phyloP scores from a whole-genome alignment of 1,140 invertebrate species.

The Elymnias hypermnestra region DNA sequence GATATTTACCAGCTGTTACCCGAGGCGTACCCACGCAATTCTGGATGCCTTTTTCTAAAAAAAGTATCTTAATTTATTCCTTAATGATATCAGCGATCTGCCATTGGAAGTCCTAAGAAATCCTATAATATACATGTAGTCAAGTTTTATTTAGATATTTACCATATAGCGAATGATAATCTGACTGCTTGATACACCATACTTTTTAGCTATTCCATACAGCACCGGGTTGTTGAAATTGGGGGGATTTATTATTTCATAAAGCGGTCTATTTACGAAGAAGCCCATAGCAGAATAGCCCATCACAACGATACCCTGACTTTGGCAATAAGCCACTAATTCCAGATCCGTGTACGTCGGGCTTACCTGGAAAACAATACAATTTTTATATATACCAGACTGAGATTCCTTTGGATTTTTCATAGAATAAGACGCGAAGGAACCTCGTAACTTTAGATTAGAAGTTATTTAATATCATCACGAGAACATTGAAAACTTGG shows the following conservation, averaged over 20 bases:
- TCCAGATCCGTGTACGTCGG: conserved; percentile 82
- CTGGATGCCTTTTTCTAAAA: too few species aligned
- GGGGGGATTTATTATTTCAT: conserved; percentile 21
- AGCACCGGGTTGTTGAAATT: conserved; percentile 77
- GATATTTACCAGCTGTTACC: too few species aligned
- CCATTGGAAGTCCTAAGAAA: too few species aligned
- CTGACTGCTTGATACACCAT: conserved; percentile 82
- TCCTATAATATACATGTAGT: too few species aligned
- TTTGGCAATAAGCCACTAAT: conserved; percentile 79
- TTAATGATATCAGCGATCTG: too few species aligned
- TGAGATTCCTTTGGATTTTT: too few species aligned
- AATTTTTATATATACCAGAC: background rate
- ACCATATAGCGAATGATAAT: conserved; percentile 73
- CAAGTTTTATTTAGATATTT: conserved; percentile 35
- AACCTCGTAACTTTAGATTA: too few species aligned
- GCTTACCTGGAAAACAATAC: conserved; percentile 53
- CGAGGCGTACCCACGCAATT: too few species aligned
- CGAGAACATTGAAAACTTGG: too few species aligned
- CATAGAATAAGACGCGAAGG: too few species aligned
- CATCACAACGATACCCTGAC: conserved; percentile 79
- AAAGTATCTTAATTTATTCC: too few species aligned
- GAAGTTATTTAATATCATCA: too few species aligned
- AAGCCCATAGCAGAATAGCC: conserved; percentile 87
- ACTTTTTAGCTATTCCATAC: conserved; percentile 78
- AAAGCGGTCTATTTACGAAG: conserved; percentile 39